Evolutionary conservation across 2,797 vertebrate species (phyloP).

Genomic region (Amniataba percoides): DNA sequence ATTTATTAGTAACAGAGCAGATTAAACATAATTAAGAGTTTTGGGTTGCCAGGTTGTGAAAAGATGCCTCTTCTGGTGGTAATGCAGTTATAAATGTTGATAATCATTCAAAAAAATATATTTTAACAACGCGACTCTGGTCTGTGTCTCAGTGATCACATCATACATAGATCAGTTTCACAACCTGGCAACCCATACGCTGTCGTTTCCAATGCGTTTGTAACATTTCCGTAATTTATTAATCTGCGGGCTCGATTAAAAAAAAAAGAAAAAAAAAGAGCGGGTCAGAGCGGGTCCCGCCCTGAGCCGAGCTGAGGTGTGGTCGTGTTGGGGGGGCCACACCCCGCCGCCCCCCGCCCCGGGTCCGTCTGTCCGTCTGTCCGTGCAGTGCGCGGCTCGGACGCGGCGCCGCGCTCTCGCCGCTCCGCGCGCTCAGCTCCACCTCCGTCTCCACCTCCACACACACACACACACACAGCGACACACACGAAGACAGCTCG

Average conservation of each 20-base stretch:
- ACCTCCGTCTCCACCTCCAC: conserved; percentile 47
- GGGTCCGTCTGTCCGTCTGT: conserved; percentile 34
- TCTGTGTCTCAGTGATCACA: neutral
- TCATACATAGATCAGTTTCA: neutral
- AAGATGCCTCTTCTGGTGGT: neutral
- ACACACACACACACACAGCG: too few relatives aligned
- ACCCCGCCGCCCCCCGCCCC: conserved; percentile 13
- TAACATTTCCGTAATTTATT: too few relatives aligned
- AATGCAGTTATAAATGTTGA: neutral
- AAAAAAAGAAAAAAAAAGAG: too few relatives aligned
- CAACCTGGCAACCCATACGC: neutral
- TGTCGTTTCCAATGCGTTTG: neutral
- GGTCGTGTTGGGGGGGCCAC: conserved; percentile 28
- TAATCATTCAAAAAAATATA: too few relatives aligned
- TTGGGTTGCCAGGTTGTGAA: neutral
- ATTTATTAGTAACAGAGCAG: neutral
- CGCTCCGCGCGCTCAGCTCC: conserved; percentile 42
- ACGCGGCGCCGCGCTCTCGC: conserved; percentile 79
- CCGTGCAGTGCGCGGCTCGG: conserved; percentile 78
- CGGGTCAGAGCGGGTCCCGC: conserved; percentile 15
- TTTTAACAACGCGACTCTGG: neutral
- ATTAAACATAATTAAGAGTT: neutral
- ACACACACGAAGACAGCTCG: too few relatives aligned
- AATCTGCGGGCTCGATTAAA: too few relatives aligned
- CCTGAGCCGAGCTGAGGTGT: neutral